These are phyloP conservation scores for Scomber colias DNA, from an alignment of 2,113 vertebrate genomes.

Conservation along the genomic window DNA sequence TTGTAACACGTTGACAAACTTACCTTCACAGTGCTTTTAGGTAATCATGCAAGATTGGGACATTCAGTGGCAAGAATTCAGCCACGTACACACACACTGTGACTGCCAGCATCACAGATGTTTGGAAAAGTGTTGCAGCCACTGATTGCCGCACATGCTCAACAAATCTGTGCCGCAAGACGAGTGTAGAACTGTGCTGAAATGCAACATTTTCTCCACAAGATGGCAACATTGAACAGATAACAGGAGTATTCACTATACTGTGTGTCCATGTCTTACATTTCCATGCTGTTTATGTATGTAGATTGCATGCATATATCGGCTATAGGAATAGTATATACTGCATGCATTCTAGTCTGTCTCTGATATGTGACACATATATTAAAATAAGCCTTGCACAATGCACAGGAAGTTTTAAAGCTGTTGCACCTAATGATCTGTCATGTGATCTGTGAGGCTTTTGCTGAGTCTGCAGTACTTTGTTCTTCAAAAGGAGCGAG, in stretches of 20 bases:
- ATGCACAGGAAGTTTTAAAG: conserved; percentile 57
- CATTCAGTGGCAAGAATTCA: not conserved
- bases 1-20: conserved; percentile 13
- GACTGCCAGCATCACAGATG: not conserved
- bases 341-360: too few species aligned
- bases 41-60: not conserved
- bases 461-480: conserved; percentile 69
- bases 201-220: conserved; percentile 51
- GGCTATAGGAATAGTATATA: too few species aligned
- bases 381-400: conserved; percentile 33
- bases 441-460: conserved; percentile 70
- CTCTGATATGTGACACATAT: not conserved
- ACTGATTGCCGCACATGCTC: not conserved
- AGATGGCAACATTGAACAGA: conserved; percentile 59
- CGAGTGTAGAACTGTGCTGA: not conserved
- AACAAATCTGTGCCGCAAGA: too few species aligned
- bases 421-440: conserved; percentile 47
- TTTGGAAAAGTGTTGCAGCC: not conserved
- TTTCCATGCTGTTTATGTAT: not conserved
- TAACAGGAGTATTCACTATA: not conserved
- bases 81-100: fast-evolving
- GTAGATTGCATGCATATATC: not conserved
- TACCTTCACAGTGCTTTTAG: not conserved
- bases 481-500: conserved; percentile 61
- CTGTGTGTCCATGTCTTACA: not conserved